These are phyloP conservation scores for Sebastes kiyomatsui DNA, from an alignment of 2,797 vertebrate genomes.

Conservation along the genomic window DNA sequence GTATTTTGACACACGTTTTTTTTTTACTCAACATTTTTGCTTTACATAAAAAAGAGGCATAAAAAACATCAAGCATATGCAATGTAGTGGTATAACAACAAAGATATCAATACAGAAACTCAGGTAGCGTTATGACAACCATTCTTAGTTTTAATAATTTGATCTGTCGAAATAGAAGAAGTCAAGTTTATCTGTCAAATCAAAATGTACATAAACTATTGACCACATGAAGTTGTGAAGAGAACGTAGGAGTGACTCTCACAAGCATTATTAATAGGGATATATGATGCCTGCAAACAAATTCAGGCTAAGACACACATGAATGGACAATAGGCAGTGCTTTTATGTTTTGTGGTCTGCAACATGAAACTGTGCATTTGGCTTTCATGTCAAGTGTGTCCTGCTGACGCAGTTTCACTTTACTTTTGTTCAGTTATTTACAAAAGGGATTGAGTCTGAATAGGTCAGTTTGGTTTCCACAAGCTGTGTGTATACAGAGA, in stretches of 20 bases:
- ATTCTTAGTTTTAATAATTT: neutral
- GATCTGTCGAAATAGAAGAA: neutral
- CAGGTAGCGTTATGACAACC: neutral
- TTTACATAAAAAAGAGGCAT: no score
- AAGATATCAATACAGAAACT: neutral
- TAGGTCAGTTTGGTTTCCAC: neutral
- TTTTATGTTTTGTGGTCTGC: neutral
- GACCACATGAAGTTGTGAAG: neutral
- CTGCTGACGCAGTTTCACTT: neutral
- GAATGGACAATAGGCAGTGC: neutral
- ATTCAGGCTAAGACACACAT: neutral
- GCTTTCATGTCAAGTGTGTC: neutral
- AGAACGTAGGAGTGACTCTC: neutral
- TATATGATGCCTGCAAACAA: neutral
- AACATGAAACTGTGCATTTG: neutral
- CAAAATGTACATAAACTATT: neutral
- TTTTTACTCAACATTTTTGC: no score
- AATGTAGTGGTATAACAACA: neutral
- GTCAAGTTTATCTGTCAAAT: neutral
- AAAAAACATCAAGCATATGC: no score
- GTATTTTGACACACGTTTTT: neutral
- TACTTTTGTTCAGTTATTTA: neutral
- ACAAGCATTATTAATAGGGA: neutral
- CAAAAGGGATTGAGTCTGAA: conserved; percentile 1
- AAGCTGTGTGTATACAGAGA: neutral